Conservation (phyloP, 2,113 vertebrate genomes). For the Hystrix cristata region DNA sequence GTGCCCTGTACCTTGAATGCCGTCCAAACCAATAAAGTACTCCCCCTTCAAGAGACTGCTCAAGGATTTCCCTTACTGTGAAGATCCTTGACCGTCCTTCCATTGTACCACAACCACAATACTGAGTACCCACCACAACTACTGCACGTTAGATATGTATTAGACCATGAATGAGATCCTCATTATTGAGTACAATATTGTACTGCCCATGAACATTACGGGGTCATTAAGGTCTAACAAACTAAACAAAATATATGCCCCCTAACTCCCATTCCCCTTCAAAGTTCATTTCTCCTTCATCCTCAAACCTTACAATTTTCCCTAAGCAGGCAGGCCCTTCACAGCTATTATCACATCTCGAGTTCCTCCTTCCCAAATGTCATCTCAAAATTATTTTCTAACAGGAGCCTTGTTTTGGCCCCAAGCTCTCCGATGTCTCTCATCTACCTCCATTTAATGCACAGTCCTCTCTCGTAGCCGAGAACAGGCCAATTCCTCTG, state of each 20-base stretch:
- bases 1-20: not conserved
- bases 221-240: not conserved
- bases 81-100: conserved; percentile 28
- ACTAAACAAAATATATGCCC: not conserved
- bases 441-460: not conserved
- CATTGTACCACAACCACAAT: not conserved
- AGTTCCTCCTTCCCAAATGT: conserved; percentile 50
- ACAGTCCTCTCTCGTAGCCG: not conserved
- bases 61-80: not conserved
- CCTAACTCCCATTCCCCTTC: conserved; percentile 1
- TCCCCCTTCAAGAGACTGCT: conserved; percentile 46
- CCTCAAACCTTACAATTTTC: not conserved
- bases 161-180: not conserved
- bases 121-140: not conserved
- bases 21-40: not conserved
- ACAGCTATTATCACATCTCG: not conserved
- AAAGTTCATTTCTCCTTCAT: conserved; percentile 53
- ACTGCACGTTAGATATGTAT: not conserved
- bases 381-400: conserved; percentile 50
- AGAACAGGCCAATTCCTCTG: not conserved
- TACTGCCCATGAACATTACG: not conserved
- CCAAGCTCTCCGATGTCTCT: conserved; percentile 9
- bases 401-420: not conserved
- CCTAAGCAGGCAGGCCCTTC: not conserved
- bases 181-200: not conserved